phyloP scores from a whole-genome alignment of 2,888 invertebrate species.

The Gastrophysa polygoni region DNA sequence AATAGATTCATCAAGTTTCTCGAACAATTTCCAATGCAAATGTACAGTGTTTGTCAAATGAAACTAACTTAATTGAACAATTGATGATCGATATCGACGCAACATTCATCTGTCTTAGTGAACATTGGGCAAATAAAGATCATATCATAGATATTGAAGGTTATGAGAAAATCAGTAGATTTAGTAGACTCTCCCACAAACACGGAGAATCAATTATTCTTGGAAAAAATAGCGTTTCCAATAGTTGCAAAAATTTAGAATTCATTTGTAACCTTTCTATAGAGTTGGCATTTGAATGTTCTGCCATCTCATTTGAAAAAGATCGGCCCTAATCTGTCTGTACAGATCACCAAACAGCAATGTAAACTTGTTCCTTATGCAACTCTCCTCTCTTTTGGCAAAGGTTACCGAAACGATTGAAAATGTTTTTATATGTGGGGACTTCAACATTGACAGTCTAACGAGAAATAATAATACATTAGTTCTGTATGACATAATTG shows the following conservation, averaged over 20 bases:
- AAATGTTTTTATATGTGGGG: background rate
- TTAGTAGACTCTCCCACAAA: slow-evolving; percentile 6
- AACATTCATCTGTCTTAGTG: slow-evolving; percentile 6
- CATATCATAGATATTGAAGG: slow-evolving; percentile 8
- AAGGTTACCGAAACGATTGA: slow-evolving; percentile 5
- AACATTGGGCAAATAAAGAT: slow-evolving; percentile 13
- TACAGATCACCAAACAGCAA: slow-evolving; percentile 13
- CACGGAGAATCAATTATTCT: background rate
- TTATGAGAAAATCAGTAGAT: slow-evolving; percentile 2
- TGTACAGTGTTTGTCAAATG: slow-evolving; percentile 13
- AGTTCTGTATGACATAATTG: slow-evolving; percentile 7
- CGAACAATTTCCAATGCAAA: background rate
- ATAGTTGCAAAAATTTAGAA: background rate
- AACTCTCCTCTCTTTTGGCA: slow-evolving; percentile 3
- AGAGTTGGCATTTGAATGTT: slow-evolving; percentile 4
- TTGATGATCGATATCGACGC: slow-evolving; percentile 1
- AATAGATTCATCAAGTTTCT: background rate
- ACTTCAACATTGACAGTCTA: background rate
- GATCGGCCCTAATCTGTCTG: slow-evolving; percentile 6
- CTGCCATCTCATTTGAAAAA: slow-evolving; percentile 2
- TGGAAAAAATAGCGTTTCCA: background rate
- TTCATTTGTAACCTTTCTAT: slow-evolving; percentile 4
- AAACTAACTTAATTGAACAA: background rate
- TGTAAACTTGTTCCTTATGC: slow-evolving; percentile 4
- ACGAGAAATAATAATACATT: slow-evolving; percentile 7